Conservation (phyloP, 2,113 vertebrate genomes). For the Pica pica region DNA sequence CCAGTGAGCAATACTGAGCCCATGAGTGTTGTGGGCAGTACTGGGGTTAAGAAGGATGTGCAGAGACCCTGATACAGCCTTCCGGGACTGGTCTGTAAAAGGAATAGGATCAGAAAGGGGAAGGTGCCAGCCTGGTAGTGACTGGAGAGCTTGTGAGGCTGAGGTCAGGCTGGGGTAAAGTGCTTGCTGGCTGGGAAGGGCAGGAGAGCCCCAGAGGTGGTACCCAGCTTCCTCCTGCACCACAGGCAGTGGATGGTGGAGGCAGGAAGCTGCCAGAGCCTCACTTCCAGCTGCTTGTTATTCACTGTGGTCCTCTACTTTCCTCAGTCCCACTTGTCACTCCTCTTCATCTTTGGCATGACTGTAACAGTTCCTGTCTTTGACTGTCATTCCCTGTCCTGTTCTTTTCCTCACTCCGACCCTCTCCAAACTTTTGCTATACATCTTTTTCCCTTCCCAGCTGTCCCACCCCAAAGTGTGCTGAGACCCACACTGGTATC, state of each 20-base stretch:
- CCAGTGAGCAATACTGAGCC: rapidly evolving
- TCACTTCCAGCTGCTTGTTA: rapidly evolving
- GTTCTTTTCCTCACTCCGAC: rapidly evolving
- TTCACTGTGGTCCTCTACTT: too few relatives aligned
- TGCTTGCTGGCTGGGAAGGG: background rate
- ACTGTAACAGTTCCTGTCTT: rapidly evolving
- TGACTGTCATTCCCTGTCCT: background rate
- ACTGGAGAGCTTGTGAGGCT: too few relatives aligned
- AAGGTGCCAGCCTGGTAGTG: background rate
- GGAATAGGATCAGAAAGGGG: rapidly evolving
- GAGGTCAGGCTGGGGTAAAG: rapidly evolving
- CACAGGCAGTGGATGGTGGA: rapidly evolving
- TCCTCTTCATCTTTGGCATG: background rate
- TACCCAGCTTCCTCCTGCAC: background rate
- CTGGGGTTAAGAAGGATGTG: background rate
- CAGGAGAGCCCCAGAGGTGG: too few relatives aligned
- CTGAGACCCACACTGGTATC: too few relatives aligned
- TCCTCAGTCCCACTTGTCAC: background rate
- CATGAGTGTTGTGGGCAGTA: rapidly evolving
- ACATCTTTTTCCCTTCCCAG: background rate
- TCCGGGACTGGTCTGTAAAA: background rate
- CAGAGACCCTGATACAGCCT: rapidly evolving
- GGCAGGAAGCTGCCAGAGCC: background rate
- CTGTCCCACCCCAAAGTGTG: rapidly evolving
- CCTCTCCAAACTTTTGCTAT: background rate